Conservation (phyloP, 2,113 vertebrate species). For the Xiphias gladius region DNA sequence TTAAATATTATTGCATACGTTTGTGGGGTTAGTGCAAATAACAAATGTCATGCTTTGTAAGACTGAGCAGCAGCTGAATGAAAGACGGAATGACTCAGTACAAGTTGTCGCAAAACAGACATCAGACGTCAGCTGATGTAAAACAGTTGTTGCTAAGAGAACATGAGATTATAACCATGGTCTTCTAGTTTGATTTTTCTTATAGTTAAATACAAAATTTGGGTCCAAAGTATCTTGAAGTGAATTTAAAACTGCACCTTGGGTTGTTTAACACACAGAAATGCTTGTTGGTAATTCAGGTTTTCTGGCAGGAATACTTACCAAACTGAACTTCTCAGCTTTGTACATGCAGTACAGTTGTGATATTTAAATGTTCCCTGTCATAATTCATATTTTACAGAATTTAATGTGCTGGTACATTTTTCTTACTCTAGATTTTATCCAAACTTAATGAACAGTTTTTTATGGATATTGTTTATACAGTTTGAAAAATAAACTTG, state of each 20-base stretch:
- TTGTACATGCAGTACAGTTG: slow-evolving; percentile 39
- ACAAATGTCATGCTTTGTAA: slow-evolving; percentile 1
- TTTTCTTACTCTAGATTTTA: slow-evolving; percentile 77
- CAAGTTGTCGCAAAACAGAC: background rate
- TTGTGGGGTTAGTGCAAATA: slow-evolving; percentile 74
- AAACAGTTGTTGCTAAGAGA: slow-evolving; percentile 24
- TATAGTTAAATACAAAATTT: background rate
- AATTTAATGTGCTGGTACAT: slow-evolving; percentile 50
- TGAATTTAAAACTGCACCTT: slow-evolving; percentile 50
- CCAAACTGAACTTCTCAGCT: slow-evolving; percentile 35
- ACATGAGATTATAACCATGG: background rate
- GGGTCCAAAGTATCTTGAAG: slow-evolving; percentile 16
- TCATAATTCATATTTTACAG: slow-evolving; percentile 72
- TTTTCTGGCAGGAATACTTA: slow-evolving; percentile 20
- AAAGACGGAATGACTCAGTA: background rate
- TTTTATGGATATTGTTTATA: slow-evolving; percentile 73
- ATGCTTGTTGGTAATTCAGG: background rate
- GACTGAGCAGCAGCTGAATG: slow-evolving; percentile 22
- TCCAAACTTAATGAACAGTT: slow-evolving; percentile 43
- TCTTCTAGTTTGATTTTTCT: slow-evolving; percentile 14
- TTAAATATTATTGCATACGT: slow-evolving; percentile 14
- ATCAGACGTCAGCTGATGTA: background rate
- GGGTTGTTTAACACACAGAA: slow-evolving; percentile 13
- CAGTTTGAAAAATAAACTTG: slow-evolving; percentile 73
- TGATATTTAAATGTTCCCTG: slow-evolving; percentile 35